Base-by-base conservation (phyloP, 2,888 invertebrate genomes). In the Callyntrura guangdongensis region DNA sequence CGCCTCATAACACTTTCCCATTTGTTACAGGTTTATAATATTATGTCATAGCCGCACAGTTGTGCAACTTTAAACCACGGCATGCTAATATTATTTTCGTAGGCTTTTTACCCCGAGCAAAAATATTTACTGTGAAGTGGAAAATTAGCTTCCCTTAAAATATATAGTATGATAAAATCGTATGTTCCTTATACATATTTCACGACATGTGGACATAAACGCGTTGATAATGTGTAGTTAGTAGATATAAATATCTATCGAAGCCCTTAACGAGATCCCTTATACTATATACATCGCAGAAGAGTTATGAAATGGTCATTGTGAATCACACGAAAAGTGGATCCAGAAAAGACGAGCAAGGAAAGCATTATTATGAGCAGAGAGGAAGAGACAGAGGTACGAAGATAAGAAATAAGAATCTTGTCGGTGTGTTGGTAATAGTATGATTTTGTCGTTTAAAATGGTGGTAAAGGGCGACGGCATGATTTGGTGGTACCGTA, bases 391-490 rank as follows among this genome's bases (percentile, higher is more conserved):
- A 12, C 8, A 25, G 17, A 72, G 47, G n/a, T 36, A 6, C 53
- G 17, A 25, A 9, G 79, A 79, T 53, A 79, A 56, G 49, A 79
- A 72, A 45, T 72, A 64, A 64, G 64, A 64, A 22, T 64, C 64
- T 25, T 64, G 64, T 64, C 64, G 45, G 45, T 45, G n/a, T n/a
- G 69, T 1, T 45, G 14, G 27, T 47, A 17, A 20, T 14, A 49
- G 64, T 27, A 72, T 20, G 36, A 59, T 74, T 59, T 20, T 74
- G 74, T 61, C 61, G 27, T 74, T 86, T 86, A 79, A 86, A 86
- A 79, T 77, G 86, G 79, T 79, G 86, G 86, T 86, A 86, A 82
- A 79, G 79, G 86, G 86, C 77, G 86, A 86, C 17, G 79, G 77
- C 79, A 49, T 17, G 47, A 20, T 36, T 12, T 53, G 17, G 27